Evolutionary conservation across 2,797 vertebrate species (phyloP).

Genomic region (Melanotaenia maccullochi): DNA sequence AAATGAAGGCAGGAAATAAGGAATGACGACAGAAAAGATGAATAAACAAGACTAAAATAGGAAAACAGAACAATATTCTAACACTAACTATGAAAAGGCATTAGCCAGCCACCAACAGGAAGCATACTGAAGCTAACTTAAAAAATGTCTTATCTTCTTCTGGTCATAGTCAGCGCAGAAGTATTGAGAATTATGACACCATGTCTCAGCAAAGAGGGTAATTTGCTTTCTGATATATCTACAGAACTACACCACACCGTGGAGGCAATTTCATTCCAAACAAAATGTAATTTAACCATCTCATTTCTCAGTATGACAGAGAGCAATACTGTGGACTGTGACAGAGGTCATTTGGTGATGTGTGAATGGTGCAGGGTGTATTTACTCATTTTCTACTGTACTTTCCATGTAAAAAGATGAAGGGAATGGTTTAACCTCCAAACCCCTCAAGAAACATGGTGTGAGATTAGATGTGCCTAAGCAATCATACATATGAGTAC

Average conservation of each 20-base stretch:
- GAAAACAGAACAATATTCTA: constrained; percentile 20
- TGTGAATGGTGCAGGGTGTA: constrained; percentile 9
- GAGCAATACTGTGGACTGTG: constrained; percentile 39
- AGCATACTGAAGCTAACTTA: constrained; percentile 25
- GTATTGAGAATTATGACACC: constrained; percentile 29
- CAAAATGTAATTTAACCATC: constrained; percentile 45
- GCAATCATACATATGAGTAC: background rate
- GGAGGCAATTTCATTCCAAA: constrained; percentile 33
- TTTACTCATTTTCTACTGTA: constrained; percentile 17
- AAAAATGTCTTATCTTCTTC: constrained; percentile 27
- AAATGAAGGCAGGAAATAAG: constrained; percentile 1
- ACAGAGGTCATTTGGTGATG: constrained; percentile 29
- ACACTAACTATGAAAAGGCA: constrained; percentile 45
- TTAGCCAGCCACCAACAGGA: background rate
- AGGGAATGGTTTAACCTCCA: constrained; percentile 1
- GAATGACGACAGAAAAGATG: background rate
- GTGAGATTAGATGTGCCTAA: constrained; percentile 34
- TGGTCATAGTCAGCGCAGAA: constrained; percentile 14
- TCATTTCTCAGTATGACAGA: constrained; percentile 47
- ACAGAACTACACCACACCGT: constrained; percentile 33
- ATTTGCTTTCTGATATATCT: constrained; percentile 50
- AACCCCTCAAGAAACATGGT: constrained; percentile 16
- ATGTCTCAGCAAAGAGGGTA: constrained; percentile 36
- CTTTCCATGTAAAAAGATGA: constrained; percentile 25
- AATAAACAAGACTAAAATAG: constrained; percentile 29